These are phyloP conservation scores for Chelonus insularis DNA, from an alignment of 1,140 invertebrate species.

Conservation along the genomic window DNA sequence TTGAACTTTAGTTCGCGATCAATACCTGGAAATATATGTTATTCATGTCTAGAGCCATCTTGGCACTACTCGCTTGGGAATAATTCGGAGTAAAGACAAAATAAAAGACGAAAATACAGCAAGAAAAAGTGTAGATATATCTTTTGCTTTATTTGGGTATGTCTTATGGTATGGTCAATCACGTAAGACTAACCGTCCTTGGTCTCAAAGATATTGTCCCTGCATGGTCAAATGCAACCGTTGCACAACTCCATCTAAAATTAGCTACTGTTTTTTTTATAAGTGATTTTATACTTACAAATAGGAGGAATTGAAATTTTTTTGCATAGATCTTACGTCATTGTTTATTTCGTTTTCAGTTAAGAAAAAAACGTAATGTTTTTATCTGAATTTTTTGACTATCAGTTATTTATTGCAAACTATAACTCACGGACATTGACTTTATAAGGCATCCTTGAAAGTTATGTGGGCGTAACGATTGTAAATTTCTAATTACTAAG, in stretches of 20 bases:
- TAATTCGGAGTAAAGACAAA: conserved; percentile 7
- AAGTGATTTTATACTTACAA: no score
- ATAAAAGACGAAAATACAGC: conserved; percentile 19
- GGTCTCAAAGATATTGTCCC: conserved; percentile 38
- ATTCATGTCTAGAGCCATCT: no score
- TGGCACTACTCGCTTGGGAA: no score
- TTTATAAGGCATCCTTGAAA: conserved; percentile 23
- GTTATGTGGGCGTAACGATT: conserved; percentile 14
- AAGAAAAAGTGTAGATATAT: conserved; percentile 17
- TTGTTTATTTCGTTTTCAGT: no score
- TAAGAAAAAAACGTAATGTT: no score
- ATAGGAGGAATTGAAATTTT: no score
- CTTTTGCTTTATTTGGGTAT: conserved; percentile 44
- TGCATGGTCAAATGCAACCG: conserved; percentile 34
- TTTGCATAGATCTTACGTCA: no score
- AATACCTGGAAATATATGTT: no score
- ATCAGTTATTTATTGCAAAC: background rate
- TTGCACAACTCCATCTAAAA: conserved; percentile 35
- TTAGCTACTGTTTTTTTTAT: background rate
- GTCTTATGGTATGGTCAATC: conserved; percentile 26
- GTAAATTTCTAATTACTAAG: background rate
- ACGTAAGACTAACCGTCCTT: conserved; percentile 46
- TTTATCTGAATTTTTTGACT: background rate
- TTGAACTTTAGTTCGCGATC: conserved; percentile 14
- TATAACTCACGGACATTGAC: conserved; percentile 14